phyloP scores from a whole-genome alignment of 2,113 vertebrate genomes.

The Anoura caudifer region DNA sequence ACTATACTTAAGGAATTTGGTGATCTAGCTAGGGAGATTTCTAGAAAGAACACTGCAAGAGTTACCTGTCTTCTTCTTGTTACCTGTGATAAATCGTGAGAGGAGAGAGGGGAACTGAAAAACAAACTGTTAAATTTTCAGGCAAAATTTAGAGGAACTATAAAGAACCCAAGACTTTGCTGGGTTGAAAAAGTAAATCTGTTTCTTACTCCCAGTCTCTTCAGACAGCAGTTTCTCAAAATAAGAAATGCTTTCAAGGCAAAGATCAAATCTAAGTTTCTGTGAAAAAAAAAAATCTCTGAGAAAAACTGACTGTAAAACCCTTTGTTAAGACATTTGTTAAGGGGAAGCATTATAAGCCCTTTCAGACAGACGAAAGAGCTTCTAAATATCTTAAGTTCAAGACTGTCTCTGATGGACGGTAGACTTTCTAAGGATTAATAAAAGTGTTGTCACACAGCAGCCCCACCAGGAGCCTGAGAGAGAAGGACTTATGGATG shows the following conservation, averaged over 20 bases:
- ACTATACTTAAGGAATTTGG: neutral
- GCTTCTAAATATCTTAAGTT: neutral
- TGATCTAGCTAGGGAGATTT: neutral
- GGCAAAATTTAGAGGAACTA: neutral
- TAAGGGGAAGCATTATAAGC: neutral
- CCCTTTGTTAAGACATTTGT: neutral
- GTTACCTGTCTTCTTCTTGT: neutral
- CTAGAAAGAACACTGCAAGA: neutral
- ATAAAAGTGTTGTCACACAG: neutral
- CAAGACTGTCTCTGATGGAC: neutral
- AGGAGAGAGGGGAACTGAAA: neutral
- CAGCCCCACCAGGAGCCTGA: neutral
- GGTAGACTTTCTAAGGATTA: neutral
- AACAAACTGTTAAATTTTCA: neutral
- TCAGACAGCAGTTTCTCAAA: conserved; percentile 23
- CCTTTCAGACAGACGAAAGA: neutral
- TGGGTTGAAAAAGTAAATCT: neutral
- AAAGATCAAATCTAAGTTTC: neutral
- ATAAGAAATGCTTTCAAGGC: neutral
- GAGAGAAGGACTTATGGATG: neutral
- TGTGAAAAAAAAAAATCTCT: conserved; percentile 8
- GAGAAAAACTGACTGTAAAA: neutral
- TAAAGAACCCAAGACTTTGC: neutral
- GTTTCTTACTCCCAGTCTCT: neutral
- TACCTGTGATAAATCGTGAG: neutral